Evolutionary conservation across 2,888 invertebrate genomes (phyloP).

Genomic region (Drosophila colorata): DNA sequence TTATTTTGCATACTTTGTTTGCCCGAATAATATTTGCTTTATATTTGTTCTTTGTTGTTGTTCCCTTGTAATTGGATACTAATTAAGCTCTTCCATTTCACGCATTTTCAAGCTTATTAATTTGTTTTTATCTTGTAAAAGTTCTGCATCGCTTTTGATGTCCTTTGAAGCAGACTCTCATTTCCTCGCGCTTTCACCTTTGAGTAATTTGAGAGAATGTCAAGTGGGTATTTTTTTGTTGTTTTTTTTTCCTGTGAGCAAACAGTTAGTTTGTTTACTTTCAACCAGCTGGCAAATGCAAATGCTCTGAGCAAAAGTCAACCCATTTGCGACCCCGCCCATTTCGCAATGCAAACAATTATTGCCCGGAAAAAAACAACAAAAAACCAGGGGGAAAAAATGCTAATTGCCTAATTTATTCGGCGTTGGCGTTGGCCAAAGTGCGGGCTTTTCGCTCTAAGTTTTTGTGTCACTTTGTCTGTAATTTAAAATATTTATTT

Average conservation of each 20-base stretch:
- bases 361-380: slow-evolving; percentile 22
- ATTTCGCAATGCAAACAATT: slow-evolving; percentile 45
- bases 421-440: slow-evolving; percentile 31
- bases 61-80: slow-evolving; percentile 12
- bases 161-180: slow-evolving; percentile 38
- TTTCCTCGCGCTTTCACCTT: slow-evolving; percentile 35
- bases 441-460: slow-evolving; percentile 25
- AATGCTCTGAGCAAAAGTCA: slow-evolving; percentile 43
- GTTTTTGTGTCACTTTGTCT: slow-evolving; percentile 42
- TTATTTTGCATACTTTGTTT: background rate
- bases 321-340: slow-evolving; percentile 23
- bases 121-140: slow-evolving; percentile 18
- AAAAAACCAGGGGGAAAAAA: slow-evolving; percentile 35
- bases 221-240: slow-evolving; percentile 18
- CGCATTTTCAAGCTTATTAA: slow-evolving; percentile 30
- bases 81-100: slow-evolving; percentile 25
- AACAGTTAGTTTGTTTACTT: slow-evolving; percentile 47
- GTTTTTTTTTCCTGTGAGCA: slow-evolving; percentile 10
- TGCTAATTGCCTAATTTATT: slow-evolving; percentile 77
- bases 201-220: slow-evolving; percentile 33
- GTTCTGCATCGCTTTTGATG: slow-evolving; percentile 46
- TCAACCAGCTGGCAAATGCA: slow-evolving; percentile 46
- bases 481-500: slow-evolving; percentile 63
- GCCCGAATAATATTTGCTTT: slow-evolving; percentile 6
- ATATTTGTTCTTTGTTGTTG: background rate